phyloP scores from a whole-genome alignment of 1,140 invertebrate species.

The Anastatus disparis region DNA sequence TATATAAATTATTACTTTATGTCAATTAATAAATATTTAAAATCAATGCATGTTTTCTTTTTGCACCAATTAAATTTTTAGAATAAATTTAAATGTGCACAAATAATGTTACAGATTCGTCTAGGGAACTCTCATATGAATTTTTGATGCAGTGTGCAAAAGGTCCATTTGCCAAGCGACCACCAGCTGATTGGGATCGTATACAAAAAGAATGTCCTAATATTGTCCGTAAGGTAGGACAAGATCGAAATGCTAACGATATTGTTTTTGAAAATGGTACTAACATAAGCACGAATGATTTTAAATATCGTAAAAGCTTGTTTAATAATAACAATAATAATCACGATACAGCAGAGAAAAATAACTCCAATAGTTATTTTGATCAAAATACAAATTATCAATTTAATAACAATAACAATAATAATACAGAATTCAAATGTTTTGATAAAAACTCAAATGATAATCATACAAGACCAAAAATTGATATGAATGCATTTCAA shows the following conservation, averaged over 20 bases:
- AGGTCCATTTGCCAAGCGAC: conserved; percentile 67
- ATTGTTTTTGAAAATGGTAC: conserved; percentile 39
- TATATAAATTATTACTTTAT: too few relatives aligned
- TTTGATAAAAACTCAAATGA: too few relatives aligned
- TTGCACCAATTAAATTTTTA: too few relatives aligned
- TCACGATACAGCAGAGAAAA: too few relatives aligned
- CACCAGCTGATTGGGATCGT: conserved; percentile 67
- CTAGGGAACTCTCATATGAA: conserved; percentile 66
- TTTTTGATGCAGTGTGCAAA: conserved; percentile 68
- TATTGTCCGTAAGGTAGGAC: conserved; percentile 67
- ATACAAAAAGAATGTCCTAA: conserved; percentile 68
- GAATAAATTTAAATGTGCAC: too few relatives aligned
- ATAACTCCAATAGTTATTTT: too few relatives aligned
- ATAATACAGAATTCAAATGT: too few relatives aligned
- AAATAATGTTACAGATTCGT: conserved; percentile 51
- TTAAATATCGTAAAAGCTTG: neutral
- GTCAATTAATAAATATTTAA: too few relatives aligned
- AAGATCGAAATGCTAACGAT: conserved; percentile 51
- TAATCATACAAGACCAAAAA: neutral
- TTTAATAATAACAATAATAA: conserved; percentile 26
- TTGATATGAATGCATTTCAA: neutral
- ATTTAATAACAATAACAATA: too few relatives aligned
- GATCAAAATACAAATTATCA: too few relatives aligned
- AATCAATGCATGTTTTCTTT: too few relatives aligned
- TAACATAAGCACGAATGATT: neutral